Base-by-base conservation (phyloP, 2,113 vertebrate genomes). In the Laticauda laticaudata region DNA sequence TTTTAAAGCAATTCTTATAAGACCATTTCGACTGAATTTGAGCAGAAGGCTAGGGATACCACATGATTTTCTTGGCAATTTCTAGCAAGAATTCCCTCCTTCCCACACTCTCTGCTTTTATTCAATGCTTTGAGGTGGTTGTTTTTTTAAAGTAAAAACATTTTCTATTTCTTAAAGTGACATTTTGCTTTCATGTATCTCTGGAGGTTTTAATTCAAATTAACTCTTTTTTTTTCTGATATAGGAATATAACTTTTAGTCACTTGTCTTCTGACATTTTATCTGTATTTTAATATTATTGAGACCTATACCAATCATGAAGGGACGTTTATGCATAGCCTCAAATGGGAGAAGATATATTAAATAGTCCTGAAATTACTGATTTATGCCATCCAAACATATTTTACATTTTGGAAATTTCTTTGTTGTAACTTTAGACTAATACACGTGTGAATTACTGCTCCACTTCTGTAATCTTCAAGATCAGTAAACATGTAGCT, bases 11-110 rank as follows among this genome's bases (percentile, higher is more conserved):
- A 81, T 81, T 81, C 7, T 39, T 43, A 21, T 14, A 90, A 64
- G 21, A 75, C 88, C 88, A 93, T 93, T 93, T 51, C 54, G 69
- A 86, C 5, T 94, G 85, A 11, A 59, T 87, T 91, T 90, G 89
- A 93, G n/a, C n/a, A n/a, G 24, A 7, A 87, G 48, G 51, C 89
- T 69, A 43, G 45, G 34, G 61, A 48, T 81, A 26, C 39, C 18
- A 59, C 54, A 24, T 89, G 11, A 0, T 87, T 94, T 93, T 90
- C 92, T 85, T 88, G 91, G 94, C 93, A 87, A 87, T 54, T 53
- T 12, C 18, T 61, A 9, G n/a, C 24, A 69, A 64, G 55, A 18
- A 54, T 93, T 87, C 9, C 61, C 64, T 93, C 57, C 55, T 10
- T 12, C 51, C 18, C 81, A 53, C 69, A 39, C 20, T 57, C 21